These are phyloP conservation scores for Gila orcuttii DNA, from an alignment of 2,113 vertebrate genomes.

Conservation along the genomic window DNA sequence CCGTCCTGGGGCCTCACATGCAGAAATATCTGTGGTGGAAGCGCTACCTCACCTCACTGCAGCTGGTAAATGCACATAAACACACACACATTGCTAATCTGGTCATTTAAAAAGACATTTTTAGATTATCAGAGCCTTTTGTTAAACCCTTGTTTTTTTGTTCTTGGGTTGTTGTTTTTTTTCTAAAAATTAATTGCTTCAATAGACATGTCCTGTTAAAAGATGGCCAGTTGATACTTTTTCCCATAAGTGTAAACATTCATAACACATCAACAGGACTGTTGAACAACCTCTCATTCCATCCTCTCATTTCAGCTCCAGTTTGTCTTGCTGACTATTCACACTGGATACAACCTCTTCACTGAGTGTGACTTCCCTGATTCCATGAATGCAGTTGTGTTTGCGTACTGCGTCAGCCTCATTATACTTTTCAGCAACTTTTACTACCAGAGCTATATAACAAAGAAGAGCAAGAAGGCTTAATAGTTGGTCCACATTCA, in stretches of 20 bases:
- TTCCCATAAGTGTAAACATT: not conserved
- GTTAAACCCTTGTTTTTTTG: not conserved
- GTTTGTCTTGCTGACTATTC: constrained; percentile 73
- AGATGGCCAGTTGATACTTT: not conserved
- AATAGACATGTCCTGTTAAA: not conserved
- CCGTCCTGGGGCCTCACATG: constrained; percentile 74
- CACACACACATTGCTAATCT: not conserved
- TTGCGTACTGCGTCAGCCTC: constrained; percentile 75
- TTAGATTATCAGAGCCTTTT: not conserved
- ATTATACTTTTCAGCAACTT: constrained; percentile 77
- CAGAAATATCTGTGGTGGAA: constrained; percentile 80
- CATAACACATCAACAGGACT: not conserved
- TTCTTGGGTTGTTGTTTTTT: not conserved
- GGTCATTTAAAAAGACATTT: not conserved
- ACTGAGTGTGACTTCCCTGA: constrained; percentile 73
- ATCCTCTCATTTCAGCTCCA: constrained; percentile 70
- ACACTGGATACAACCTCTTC: constrained; percentile 76
- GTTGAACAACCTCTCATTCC: not conserved
- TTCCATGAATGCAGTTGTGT: constrained; percentile 70
- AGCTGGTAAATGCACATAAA: constrained; percentile 74
- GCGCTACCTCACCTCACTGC: constrained; percentile 75
- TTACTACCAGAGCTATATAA: constrained; percentile 72
- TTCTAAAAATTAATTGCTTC: not conserved
- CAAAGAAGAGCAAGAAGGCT: constrained; percentile 67
- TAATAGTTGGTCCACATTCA: constrained; percentile 40